phyloP scores from a whole-genome alignment of 2,797 vertebrate species.

The Chromobotia macracanthus region DNA sequence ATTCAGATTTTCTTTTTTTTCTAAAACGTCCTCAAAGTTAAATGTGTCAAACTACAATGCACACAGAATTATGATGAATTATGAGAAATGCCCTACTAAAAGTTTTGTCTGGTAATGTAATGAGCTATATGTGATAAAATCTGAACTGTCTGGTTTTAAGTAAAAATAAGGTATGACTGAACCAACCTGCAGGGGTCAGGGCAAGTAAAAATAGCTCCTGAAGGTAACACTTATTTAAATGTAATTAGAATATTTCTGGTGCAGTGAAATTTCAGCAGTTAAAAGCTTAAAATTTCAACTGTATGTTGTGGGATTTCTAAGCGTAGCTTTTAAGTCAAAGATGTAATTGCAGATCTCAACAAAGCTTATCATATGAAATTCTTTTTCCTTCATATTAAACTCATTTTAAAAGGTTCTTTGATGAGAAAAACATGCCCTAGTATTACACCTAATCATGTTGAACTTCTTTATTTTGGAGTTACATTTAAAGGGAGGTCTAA shows the following conservation, averaged over 20 bases:
- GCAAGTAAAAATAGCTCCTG: neutral
- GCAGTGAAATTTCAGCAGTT: neutral
- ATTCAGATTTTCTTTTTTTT: neutral
- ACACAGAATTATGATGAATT: neutral
- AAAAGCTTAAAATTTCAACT: slow-evolving; percentile 18
- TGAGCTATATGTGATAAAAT: too few relatives aligned
- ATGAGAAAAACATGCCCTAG: slow-evolving; percentile 64
- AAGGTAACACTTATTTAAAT: neutral
- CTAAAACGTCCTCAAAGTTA: neutral
- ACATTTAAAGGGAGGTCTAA: slow-evolving; percentile 53
- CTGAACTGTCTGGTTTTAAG: too few relatives aligned
- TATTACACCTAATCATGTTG: slow-evolving; percentile 58
- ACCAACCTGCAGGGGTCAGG: too few relatives aligned
- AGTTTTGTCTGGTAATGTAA: too few relatives aligned
- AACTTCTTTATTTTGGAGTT: slow-evolving; percentile 59
- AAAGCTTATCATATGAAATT: slow-evolving; percentile 42
- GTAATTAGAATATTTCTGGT: neutral
- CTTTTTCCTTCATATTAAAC: slow-evolving; percentile 59
- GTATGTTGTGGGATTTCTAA: neutral
- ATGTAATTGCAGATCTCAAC: slow-evolving; percentile 6
- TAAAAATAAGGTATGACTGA: too few relatives aligned
- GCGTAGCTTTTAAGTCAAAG: slow-evolving; percentile 8
- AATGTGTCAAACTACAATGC: neutral
- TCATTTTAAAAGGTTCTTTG: slow-evolving; percentile 66
- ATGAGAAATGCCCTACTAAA: neutral